Evolutionary conservation across 1,140 invertebrate genomes (phyloP).

Genomic region (Nymphalis io): DNA sequence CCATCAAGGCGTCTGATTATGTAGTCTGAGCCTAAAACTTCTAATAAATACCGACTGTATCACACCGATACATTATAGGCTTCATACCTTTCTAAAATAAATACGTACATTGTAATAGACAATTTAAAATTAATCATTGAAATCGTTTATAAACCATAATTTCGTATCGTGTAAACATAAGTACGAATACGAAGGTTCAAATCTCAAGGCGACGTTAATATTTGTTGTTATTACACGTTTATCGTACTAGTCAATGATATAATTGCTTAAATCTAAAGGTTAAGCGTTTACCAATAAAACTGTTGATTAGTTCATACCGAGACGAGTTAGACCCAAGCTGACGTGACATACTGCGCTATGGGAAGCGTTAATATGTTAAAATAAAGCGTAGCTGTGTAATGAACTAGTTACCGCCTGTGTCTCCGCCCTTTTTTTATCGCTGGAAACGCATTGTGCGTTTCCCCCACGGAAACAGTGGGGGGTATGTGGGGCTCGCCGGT

Average conservation of each 20-base stretch:
- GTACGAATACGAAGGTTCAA: background rate
- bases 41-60: too few relatives aligned
- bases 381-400: too few relatives aligned
- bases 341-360: background rate
- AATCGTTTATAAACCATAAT: background rate
- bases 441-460: too few relatives aligned
- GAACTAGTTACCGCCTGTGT: too few relatives aligned
- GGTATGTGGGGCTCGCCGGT: too few relatives aligned
- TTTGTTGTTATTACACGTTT: background rate
- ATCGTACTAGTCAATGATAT: conserved; percentile 5
- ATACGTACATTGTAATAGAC: too few relatives aligned
- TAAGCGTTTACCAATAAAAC: conserved; percentile 14
- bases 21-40: too few relatives aligned
- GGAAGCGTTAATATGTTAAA: background rate
- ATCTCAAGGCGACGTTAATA: conserved; percentile 9
- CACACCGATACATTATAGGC: too few relatives aligned
- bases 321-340: background rate
- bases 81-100: too few relatives aligned
- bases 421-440: too few relatives aligned
- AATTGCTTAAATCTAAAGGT: conserved; percentile 17
- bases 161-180: background rate
- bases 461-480: too few relatives aligned
- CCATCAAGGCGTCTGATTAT: too few relatives aligned
- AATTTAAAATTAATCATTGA: background rate
- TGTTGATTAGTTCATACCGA: conserved; percentile 6